Evolutionary conservation across 2,888 invertebrate species (phyloP).

Genomic region (Tolmerus cingulatus): DNA sequence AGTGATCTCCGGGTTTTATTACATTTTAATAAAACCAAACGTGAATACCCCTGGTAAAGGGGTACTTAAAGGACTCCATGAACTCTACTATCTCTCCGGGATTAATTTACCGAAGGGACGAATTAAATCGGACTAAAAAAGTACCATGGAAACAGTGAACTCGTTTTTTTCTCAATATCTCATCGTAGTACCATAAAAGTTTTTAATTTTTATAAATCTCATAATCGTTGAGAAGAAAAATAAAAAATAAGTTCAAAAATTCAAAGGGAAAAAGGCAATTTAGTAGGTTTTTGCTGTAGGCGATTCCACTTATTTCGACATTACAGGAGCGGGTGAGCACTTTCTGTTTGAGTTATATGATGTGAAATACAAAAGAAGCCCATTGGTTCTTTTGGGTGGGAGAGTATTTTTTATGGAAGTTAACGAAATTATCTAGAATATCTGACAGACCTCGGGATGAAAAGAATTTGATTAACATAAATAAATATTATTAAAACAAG

Average conservation of each 20-base stretch:
- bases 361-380: neutral
- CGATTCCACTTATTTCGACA: neutral
- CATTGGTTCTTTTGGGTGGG: neutral
- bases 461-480: constrained; percentile 31
- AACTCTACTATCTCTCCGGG: neutral
- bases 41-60: neutral
- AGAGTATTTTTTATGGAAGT: neutral
- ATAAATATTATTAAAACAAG: constrained; percentile 11
- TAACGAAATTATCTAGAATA: constrained; percentile 1
- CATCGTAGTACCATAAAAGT: neutral
- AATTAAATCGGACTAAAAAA: neutral
- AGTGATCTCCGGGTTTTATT: neutral
- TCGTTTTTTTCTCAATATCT: neutral
- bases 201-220: neutral
- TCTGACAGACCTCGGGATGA: neutral
- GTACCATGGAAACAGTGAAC: neutral
- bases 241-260: neutral
- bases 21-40: neutral
- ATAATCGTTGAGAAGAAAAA: neutral
- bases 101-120: neutral
- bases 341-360: neutral
- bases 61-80: neutral
- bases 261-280: neutral
- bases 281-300: neutral
- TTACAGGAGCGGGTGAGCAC: neutral